Conservation (phyloP, 2,888 invertebrate genomes). For the Glyphotaelius pellucidus region DNA sequence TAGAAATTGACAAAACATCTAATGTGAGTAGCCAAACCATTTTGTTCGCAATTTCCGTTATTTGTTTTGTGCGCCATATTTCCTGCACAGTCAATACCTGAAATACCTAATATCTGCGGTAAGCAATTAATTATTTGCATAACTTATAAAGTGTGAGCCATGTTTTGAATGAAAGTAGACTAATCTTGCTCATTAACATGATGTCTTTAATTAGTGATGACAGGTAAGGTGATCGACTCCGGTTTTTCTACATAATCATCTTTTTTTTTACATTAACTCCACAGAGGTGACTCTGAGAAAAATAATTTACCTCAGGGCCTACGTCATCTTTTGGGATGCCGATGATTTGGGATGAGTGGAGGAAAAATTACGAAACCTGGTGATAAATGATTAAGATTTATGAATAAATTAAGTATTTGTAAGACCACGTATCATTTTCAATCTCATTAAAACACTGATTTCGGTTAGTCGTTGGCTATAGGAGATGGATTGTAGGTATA, state of each 20-base stretch:
- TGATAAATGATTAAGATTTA: background rate
- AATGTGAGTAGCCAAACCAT: background rate
- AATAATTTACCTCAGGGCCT: no score
- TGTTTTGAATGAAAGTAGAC: background rate
- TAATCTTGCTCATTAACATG: background rate
- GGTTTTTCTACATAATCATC: background rate
- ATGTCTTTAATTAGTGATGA: background rate
- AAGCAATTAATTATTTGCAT: background rate
- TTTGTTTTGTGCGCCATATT: background rate
- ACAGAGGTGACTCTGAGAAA: no score
- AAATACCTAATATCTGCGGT: background rate
- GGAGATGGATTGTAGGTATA: background rate
- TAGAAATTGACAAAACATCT: background rate
- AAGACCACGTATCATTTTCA: no score
- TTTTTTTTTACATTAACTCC: no score
- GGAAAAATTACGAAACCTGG: background rate
- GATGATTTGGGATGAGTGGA: no score
- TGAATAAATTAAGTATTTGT: no score
- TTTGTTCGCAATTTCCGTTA: background rate
- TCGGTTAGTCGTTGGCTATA: background rate
- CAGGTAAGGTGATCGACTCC: background rate
- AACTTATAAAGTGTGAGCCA: background rate
- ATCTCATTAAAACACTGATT: no score
- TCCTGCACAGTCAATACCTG: background rate
- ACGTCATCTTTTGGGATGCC: no score